phyloP scores from a whole-genome alignment of 2,797 vertebrate genomes.

The Kryptopterus vitreolus region DNA sequence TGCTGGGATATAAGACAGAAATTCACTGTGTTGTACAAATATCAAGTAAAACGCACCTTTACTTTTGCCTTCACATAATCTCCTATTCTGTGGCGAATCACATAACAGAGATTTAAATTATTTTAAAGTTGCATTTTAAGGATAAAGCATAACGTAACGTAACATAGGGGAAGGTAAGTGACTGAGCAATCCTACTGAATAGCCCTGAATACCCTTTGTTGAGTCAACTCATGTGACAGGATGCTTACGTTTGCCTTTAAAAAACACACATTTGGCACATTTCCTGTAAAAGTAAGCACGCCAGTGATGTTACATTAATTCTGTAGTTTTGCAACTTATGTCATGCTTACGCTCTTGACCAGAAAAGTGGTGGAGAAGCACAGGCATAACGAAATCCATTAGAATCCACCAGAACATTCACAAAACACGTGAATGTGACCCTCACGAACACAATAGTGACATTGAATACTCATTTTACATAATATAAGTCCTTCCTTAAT shows the following conservation, averaged over 20 bases:
- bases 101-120: not conserved
- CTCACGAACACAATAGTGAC: not conserved
- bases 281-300: conserved; percentile 3
- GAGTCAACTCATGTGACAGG: not conserved
- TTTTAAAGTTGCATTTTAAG: not conserved
- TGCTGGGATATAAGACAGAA: too few species aligned
- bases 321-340: not conserved
- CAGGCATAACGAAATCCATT: not conserved
- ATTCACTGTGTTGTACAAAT: too few species aligned
- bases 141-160: not conserved
- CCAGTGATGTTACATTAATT: not conserved
- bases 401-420: not conserved
- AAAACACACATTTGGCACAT: conserved; percentile 7
- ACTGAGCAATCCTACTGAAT: not conserved
- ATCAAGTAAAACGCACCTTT: too few species aligned
- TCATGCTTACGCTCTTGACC: not conserved
- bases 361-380: not conserved
- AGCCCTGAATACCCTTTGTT: not conserved
- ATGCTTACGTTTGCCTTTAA: not conserved
- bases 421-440: not conserved
- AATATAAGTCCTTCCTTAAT: not conserved
- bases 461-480: not conserved
- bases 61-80: too few species aligned
- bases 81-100: not conserved
- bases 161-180: not conserved